phyloP scores from a whole-genome alignment of 2,888 invertebrate genomes.

The Lutraria lutraria region DNA sequence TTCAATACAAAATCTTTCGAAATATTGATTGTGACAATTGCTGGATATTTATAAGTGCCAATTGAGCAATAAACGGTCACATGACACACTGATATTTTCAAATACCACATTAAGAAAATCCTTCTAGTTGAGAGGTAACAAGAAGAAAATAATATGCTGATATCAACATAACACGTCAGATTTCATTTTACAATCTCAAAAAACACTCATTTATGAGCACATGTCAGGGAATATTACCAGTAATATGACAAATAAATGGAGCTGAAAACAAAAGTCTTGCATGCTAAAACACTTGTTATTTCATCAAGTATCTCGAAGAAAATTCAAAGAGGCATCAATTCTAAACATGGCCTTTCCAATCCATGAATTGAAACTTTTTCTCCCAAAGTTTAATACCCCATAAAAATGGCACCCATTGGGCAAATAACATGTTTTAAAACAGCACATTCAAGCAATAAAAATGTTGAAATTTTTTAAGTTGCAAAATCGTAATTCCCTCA shows the following conservation, averaged over 20 bases:
- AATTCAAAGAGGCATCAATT: not conserved
- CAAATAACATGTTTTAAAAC: conserved; percentile 17
- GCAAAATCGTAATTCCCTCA: not conserved
- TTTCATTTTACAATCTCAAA: not conserved
- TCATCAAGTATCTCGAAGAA: conserved; percentile 15
- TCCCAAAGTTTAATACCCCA: not conserved
- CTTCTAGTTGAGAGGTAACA: not conserved
- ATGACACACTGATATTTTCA: not conserved
- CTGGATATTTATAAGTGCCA: too few species aligned
- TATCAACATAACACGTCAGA: conserved; percentile 10
- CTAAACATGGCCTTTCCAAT: not conserved
- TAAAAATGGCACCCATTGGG: not conserved
- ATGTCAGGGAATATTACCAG: not conserved
- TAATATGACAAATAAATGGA: conserved; percentile 26
- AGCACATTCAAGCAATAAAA: not conserved
- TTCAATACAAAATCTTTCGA: too few species aligned
- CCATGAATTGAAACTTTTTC: conserved; percentile 18
- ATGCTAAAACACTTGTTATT: conserved; percentile 35
- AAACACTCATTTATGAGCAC: not conserved
- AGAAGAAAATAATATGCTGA: conserved; percentile 3
- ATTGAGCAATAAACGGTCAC: not conserved
- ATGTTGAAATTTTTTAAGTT: not conserved
- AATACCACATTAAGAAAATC: not conserved
- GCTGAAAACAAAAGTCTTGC: conserved; percentile 25
- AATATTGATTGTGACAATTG: too few species aligned